Conservation (phyloP, 2,888 invertebrate genomes). For the Stramonita haemastoma region DNA sequence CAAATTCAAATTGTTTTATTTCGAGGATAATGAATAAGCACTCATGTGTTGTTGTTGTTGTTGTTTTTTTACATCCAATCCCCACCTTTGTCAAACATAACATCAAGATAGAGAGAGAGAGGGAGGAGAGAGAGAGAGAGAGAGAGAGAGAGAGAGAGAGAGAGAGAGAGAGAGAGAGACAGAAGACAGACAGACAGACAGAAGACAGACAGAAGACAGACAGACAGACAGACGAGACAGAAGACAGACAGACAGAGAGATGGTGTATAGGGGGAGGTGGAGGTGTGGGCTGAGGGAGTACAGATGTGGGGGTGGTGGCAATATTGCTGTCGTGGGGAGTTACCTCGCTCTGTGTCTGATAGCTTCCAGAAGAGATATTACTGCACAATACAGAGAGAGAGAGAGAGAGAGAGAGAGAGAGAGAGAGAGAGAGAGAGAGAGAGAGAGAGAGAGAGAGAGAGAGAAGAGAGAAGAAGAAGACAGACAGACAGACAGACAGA, state of each 20-base stretch:
- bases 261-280: neutral
- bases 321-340: too few relatives aligned
- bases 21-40: too few relatives aligned
- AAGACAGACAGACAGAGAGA: conserved; percentile 1
- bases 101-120: conserved; percentile 12
- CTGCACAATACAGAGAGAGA: neutral
- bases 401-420: conserved; percentile 25
- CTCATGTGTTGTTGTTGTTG: too few relatives aligned
- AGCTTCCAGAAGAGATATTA: too few relatives aligned
- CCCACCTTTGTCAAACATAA: neutral
- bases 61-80: too few relatives aligned
- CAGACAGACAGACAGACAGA: neutral
- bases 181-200: conserved; percentile 10
- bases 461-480: neutral
- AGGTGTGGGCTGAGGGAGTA: too few relatives aligned
- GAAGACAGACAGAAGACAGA: neutral
- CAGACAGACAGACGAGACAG: conserved; percentile 9
- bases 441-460: neutral
- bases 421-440: neutral
- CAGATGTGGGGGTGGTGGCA: too few relatives aligned
- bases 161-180: neutral
- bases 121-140: conserved; percentile 9
- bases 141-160: neutral
- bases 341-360: too few relatives aligned
- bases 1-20: too few relatives aligned